phyloP scores from a whole-genome alignment of 2,113 vertebrate genomes.

The Ictalurus furcatus region DNA sequence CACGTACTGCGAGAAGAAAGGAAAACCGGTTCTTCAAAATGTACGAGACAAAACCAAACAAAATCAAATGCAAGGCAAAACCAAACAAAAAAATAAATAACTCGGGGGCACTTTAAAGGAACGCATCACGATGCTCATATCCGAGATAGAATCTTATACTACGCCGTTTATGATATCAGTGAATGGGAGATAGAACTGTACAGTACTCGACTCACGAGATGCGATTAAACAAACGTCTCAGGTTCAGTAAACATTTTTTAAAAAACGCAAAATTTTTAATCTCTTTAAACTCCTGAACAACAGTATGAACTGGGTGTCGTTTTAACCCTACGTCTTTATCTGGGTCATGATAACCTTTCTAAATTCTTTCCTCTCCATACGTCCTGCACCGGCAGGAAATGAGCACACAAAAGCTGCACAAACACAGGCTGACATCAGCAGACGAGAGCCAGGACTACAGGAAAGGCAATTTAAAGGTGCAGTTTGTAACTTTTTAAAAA shows the following conservation, averaged over 20 bases:
- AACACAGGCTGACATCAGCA: constrained; percentile 31
- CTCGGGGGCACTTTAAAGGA: background rate
- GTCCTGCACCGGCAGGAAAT: constrained; percentile 23
- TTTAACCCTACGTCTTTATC: background rate
- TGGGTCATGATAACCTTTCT: constrained; percentile 23
- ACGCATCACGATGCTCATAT: background rate
- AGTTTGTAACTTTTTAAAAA: background rate
- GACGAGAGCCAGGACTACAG: constrained; percentile 10
- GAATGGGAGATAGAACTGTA: background rate
- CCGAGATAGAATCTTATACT: too few species aligned
- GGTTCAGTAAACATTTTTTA: background rate
- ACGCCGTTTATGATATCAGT: background rate
- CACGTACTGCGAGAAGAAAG: too few species aligned
- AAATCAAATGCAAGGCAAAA: background rate
- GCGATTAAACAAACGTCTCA: background rate
- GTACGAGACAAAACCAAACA: background rate
- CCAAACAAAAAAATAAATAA: background rate
- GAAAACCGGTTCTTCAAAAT: too few species aligned
- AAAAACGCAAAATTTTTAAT: background rate
- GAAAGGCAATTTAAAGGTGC: constrained; percentile 11
- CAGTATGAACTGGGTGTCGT: background rate
- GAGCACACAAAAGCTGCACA: constrained; percentile 46
- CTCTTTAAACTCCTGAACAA: background rate
- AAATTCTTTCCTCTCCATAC: constrained; percentile 12
- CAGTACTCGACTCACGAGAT: background rate